Evolutionary conservation across 2,113 vertebrate species (phyloP), one percentile per base, ranked within the genome.

Genomic region (Plectropomus leopardus): DNA sequence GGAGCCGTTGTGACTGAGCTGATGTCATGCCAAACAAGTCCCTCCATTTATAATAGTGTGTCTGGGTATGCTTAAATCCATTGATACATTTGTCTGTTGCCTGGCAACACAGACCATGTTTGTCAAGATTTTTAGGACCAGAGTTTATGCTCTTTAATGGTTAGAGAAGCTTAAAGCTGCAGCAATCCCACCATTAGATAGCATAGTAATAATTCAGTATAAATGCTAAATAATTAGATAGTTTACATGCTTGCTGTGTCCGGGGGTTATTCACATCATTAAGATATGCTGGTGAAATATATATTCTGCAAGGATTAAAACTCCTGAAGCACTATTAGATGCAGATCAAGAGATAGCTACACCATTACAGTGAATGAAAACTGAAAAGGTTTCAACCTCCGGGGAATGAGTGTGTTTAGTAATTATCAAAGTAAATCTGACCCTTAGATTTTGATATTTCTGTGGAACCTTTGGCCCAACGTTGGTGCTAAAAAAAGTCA

Each of bases 51-150:
- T 85, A 80, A 82, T 75, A 78, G 69, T 84, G 82, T 81, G 85
- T 80, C 75, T 80, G 87, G 78, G 70, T 87, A 77, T 83, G 84
- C 84, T 83, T 83, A 86, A 86, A 91, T 72, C 80, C 71, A 88
- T 75, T 90, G 78, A 89, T 88, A 85, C 82, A 78, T 93, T 85
- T 87, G 82, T 81, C 73, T 88, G 88, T 92, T 92, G 86, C 92
- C 70, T 87, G 85, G 92, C 90, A 92, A 91, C 90, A 69, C 68
- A 76, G 57, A 83, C 51, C 30, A 55, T 86, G 61, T 91, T 84
- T 89, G 74, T 80, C 69, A 63, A 75, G 84, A 88, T 82, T 60
- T 40, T 82, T 67, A 36, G 57, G 66, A 70, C 23, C 32, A 69
- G 44, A 83, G 72, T 82, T 83, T 74, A 84, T 80, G 79, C 71